Conservation (phyloP, 2,797 vertebrate genomes). For the Moxostoma hubbsi region DNA sequence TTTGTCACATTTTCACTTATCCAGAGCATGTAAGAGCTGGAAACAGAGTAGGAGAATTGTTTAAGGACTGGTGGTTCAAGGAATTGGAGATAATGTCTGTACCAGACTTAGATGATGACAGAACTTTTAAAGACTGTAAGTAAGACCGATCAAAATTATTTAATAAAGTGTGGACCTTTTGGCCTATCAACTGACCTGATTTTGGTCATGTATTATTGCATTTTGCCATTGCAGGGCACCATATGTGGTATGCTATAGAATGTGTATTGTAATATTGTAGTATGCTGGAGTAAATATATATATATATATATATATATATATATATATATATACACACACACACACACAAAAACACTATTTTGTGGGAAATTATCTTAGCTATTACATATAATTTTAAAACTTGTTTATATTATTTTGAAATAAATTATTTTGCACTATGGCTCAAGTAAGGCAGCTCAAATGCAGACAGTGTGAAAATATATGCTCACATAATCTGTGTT, state of each 20-base stretch:
- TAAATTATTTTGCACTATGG: background rate
- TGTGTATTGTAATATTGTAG: too few relatives aligned
- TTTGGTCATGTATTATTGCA: too few relatives aligned
- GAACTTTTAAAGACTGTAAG: constrained; percentile 87
- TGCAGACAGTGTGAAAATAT: constrained; percentile 34
- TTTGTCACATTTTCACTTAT: constrained; percentile 65
- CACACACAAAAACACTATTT: too few relatives aligned
- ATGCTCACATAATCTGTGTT: constrained; percentile 34
- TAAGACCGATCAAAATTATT: constrained; percentile 62
- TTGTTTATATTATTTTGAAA: too few relatives aligned
- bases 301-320: too few relatives aligned
- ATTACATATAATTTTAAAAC: too few relatives aligned
- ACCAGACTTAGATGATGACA: constrained; percentile 78
- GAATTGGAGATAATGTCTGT: constrained; percentile 77
- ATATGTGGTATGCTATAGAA: too few relatives aligned
- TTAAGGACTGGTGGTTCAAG: constrained; percentile 73
- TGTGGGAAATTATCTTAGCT: too few relatives aligned
- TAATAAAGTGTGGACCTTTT: background rate
- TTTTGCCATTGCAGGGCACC: too few relatives aligned
- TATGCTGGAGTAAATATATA: too few relatives aligned
- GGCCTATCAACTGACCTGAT: background rate
- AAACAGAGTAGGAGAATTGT: constrained; percentile 59
- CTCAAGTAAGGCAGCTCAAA: background rate
- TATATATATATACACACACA: too few relatives aligned
- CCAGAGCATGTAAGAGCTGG: constrained; percentile 71